A percentile compares a stretch with the other conserved stretches of the same genome.
These are phyloP conservation scores for Sphaerophoria taeniata DNA, from an alignment of 2,888 invertebrate genomes.

Conservation along the genomic window DNA sequence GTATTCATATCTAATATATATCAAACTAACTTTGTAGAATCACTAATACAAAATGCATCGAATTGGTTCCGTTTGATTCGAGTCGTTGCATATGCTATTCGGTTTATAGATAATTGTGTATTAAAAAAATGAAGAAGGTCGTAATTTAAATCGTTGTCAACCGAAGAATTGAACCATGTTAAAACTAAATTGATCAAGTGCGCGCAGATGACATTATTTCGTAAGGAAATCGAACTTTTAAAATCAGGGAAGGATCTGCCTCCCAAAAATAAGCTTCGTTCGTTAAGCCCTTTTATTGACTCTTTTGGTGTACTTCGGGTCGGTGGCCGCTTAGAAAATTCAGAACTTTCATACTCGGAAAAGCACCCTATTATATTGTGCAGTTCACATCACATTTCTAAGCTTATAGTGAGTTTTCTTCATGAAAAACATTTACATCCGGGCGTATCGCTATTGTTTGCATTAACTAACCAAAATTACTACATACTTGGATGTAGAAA, in stretches of 20 bases:
- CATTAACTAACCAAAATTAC: slow-evolving; percentile 7
- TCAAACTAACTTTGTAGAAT: background rate
- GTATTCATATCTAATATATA: slow-evolving; percentile 13
- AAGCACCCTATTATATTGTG: slow-evolving; percentile 46
- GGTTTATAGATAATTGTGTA: background rate
- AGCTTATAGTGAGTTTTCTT: background rate
- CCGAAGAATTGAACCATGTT: background rate
- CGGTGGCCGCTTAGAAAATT: slow-evolving; percentile 41
- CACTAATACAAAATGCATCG: background rate
- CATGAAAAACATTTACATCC: slow-evolving; percentile 21
- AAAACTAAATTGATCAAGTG: slow-evolving; percentile 12
- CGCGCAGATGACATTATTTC: slow-evolving; percentile 19
- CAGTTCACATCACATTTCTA: slow-evolving; percentile 18
- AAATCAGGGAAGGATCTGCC: slow-evolving; percentile 1
- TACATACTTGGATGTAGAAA: slow-evolving; percentile 41
- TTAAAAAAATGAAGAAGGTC: background rate
- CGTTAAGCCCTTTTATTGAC: slow-evolving; percentile 25
- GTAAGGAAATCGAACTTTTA: slow-evolving; percentile 11
- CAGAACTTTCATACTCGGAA: slow-evolving; percentile 20
- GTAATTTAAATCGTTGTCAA: slow-evolving; percentile 10
- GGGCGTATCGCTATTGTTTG: background rate
- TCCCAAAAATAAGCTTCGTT: slow-evolving; percentile 2
- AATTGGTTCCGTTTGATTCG: slow-evolving; percentile 7
- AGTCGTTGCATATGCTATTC: background rate
- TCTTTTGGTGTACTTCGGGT: slow-evolving; percentile 27